Evolutionary conservation across 2,888 invertebrate genomes (phyloP), one percentile per base, ranked within the genome.

Genomic region (Lithophane semibrunnea): DNA sequence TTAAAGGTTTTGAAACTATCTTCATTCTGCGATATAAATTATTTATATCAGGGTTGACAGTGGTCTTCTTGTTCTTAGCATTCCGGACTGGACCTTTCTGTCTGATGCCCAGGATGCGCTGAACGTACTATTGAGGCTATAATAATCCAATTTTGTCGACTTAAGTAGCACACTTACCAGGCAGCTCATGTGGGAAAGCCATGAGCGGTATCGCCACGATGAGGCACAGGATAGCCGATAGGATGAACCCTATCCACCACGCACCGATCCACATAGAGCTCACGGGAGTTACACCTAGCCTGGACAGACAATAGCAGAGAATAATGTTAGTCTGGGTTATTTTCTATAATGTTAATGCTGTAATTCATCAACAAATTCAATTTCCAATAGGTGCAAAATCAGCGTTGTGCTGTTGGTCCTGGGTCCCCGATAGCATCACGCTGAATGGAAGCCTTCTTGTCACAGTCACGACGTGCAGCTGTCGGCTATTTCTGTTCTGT

Each of bases 171-270:
- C 5, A 79, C 88, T 83, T 92, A 97, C 98, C 98, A 82, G 98
- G 98, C 73, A 99, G 92, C 24, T 97, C 97, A 87, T 97, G 97
- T 0, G 98, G 98, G 90, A 98, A 98, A 0, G 97, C 98, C 83
- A 98, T 94, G 61, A 98, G 96, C 0, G 98, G 98, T 84, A 98
- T 94, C 0, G 98, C 97, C 3, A 98, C 97, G 0, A 98, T 91
- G 64, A 98, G 94, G 83, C 98, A 98, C 52, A 98, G 94, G 5
- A 97, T 67, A 0, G 98, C 98, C 0, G 98, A 97, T 16, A 98
- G 95, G 52, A 98, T 96, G 92, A 98, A 98, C 1, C 98, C 98
- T 70, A 98, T 97, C 98, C 98, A 98, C 98, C 98, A 98, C 44
- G 98, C 98, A 42, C 98, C 98, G 73, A 98, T 97, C 98, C 98